A percentile compares a stretch with the other conserved stretches of the same genome.
Conservation (phyloP, 1,140 invertebrate genomes). For the Pararge aegeria region DNA sequence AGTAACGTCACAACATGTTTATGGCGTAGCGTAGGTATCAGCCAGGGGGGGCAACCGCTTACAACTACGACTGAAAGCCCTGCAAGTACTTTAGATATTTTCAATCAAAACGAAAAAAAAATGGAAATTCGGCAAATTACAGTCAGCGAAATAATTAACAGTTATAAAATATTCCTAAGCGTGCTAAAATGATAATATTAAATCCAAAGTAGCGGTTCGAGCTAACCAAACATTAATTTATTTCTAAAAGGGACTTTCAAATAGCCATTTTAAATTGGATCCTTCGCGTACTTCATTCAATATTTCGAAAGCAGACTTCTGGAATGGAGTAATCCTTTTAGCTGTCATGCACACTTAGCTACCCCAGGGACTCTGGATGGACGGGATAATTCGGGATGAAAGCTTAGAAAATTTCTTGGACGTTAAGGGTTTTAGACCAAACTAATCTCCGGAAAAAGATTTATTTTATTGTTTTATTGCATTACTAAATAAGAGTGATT, state of each 20-base stretch:
- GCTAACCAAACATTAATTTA: slow-evolving; percentile 1
- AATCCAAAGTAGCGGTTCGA: background rate
- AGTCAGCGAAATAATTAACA: background rate
- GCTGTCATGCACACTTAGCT: background rate
- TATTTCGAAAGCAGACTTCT: background rate
- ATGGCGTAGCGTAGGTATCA: too few relatives aligned
- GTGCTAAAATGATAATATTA: background rate
- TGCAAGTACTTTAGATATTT: too few relatives aligned
- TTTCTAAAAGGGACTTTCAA: background rate
- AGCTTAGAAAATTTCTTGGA: background rate
- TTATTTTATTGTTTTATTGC: too few relatives aligned
- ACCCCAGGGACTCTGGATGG: background rate
- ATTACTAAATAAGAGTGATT: too few relatives aligned
- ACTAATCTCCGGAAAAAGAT: too few relatives aligned
- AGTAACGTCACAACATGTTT: too few relatives aligned
- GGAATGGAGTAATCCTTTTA: background rate
- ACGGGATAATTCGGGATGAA: background rate
- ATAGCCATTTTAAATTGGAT: slow-evolving; percentile 4
- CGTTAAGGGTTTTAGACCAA: background rate
- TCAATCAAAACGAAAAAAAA: too few relatives aligned
- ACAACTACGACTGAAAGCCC: too few relatives aligned
- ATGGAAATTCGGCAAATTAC: background rate
- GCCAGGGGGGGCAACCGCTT: too few relatives aligned
- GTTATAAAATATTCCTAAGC: background rate
- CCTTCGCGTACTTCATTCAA: slow-evolving; percentile 3